phyloP scores from a whole-genome alignment of 1,140 invertebrate genomes.

The Polypedilum pembai region DNA sequence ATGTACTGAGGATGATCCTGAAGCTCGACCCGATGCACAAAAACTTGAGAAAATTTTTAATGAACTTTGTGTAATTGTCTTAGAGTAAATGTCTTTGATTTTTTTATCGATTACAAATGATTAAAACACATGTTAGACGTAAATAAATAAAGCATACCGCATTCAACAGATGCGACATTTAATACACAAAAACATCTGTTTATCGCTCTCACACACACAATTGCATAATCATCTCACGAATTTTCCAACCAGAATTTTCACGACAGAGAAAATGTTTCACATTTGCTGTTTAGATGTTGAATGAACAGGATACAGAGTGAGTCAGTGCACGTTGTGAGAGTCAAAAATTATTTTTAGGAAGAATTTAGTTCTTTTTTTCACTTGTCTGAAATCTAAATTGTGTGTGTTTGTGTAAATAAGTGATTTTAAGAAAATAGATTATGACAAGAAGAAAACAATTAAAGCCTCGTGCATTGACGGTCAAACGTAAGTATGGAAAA shows the following conservation, averaged over 20 bases:
- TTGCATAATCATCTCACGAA: not conserved
- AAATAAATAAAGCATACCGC: not conserved
- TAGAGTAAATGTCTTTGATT: not conserved
- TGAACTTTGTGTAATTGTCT: conserved; percentile 20
- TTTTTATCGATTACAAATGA: not conserved
- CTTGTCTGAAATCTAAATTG: not conserved
- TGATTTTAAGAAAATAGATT: not conserved
- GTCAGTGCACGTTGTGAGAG: not conserved
- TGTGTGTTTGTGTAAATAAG: conserved; percentile 2
- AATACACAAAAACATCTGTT: not conserved
- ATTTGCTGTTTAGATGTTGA: conserved; percentile 25
- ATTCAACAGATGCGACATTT: conserved; percentile 3
- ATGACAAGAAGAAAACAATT: conserved; percentile 17
- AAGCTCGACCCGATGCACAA: conserved; percentile 54
- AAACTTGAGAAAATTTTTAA: conserved; percentile 33
- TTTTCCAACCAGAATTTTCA: conserved; percentile 14
- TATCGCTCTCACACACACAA: conserved; percentile 6
- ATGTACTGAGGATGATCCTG: conserved; percentile 57
- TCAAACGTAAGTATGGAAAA: conserved; percentile 1
- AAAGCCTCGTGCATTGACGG: conserved; percentile 12
- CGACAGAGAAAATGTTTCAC: not conserved
- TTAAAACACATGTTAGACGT: not conserved
- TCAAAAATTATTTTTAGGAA: not conserved
- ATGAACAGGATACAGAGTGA: not conserved
- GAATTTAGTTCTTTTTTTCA: not conserved